Evolutionary conservation across 2,888 invertebrate species (phyloP).

Genomic region (Sphaerophoria rueppellii): DNA sequence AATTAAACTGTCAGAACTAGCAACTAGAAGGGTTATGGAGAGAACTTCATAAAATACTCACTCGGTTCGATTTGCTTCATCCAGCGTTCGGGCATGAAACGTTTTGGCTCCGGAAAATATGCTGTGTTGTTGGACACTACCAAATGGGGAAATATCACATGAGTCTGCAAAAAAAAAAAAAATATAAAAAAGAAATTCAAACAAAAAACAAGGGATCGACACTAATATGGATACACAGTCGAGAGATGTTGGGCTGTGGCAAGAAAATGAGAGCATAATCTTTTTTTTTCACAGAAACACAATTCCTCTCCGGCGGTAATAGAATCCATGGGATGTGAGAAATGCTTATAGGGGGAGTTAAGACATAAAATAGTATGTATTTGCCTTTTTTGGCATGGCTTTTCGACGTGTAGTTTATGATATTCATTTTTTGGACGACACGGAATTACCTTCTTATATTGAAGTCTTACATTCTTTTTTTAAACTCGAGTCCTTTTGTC

Average conservation of each 20-base stretch:
- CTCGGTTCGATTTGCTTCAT: conserved; percentile 83
- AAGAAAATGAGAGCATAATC: conserved; percentile 16
- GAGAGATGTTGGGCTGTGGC: conserved; percentile 16
- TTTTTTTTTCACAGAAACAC: background rate
- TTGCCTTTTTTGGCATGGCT: conserved; percentile 26
- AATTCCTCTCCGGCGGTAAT: background rate
- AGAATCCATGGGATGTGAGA: too few species aligned
- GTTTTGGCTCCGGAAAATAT: conserved; percentile 88
- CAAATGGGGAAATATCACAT: conserved; percentile 90
- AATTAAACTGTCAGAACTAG: conserved; percentile 38
- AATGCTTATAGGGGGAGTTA: background rate
- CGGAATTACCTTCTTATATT: conserved; percentile 63
- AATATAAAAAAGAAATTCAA: background rate
- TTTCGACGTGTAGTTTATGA: conserved; percentile 37
- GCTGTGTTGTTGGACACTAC: conserved; percentile 88
- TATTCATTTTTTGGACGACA: conserved; percentile 60
- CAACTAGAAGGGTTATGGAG: background rate
- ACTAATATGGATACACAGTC: conserved; percentile 10
- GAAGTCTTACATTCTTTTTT: conserved; percentile 28
- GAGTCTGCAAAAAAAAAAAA: conserved; percentile 84
- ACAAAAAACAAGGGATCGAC: background rate
- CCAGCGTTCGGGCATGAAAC: conserved; percentile 91
- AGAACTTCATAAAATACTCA: conserved; percentile 73
- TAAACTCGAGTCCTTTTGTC: background rate
- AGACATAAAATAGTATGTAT: background rate